Evolutionary conservation across 2,797 vertebrate species (phyloP), one percentile per base, ranked within the genome.

Genomic region (Limnodromus scolopaceus): DNA sequence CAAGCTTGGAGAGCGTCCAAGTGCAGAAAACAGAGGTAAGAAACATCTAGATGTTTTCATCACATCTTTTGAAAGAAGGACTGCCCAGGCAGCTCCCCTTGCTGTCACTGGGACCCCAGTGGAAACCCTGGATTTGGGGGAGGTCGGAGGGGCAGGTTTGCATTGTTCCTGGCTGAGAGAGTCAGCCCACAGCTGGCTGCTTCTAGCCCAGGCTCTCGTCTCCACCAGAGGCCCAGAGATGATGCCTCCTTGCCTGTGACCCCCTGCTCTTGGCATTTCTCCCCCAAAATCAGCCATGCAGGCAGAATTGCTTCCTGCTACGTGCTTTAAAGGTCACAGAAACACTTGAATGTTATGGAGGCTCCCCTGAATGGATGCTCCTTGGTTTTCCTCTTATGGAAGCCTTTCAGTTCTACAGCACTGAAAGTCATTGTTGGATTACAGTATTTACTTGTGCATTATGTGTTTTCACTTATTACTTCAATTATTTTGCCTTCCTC

Each of bases 401-500:
- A 74, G 11, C 9, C 49, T 91, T 48, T 51, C 16, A 16, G 41
- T 49, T 85, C 27, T 30, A 9, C 38, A 61, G 41, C 77, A 11
- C 15, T 46, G 63, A 13, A 27, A 68, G 30, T 19, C 32, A 13
- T 45, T 61, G 70, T 32, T 57, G 84, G 93, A 61, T 93, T 64
- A 24, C 24, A 55, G 12, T 13, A 7, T 71, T 87, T 91, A 49
- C 53, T 39, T 64, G 65, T 49, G 57, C 38, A 13, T 18, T 65
- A 38, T 51, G 38, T 77, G 27, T 75, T 93, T 89, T 88, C 76
- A 43, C 41, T 85, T 76, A 58, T 80, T 84, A 10, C 84, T 87
- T 76, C 70, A 60, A 23, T 91, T 89, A 72, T 90, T 71, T 34
- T 75, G 16, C 81, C 57, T 81, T 65, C 65, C 63, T 69, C 76